Base-by-base conservation (phyloP, 2,888 invertebrate genomes). In the Agriopis aurantiaria region DNA sequence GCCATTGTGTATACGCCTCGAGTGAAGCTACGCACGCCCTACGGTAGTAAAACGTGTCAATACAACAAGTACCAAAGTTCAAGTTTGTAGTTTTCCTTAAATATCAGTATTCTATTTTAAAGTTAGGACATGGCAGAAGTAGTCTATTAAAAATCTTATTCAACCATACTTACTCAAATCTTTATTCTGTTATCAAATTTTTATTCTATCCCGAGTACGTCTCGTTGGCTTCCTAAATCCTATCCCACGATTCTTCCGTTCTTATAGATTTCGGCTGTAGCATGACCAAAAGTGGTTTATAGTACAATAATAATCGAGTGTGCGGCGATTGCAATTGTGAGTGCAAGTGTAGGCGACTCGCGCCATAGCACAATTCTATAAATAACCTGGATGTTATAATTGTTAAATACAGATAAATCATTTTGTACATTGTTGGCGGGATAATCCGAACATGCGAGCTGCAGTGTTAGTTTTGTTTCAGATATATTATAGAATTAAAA, bases 401-500 rank as follows among this genome's bases (percentile, higher is more conserved):
- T 84, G 81, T 84, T 83, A 80, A 76, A 79, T 75, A 80, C 75
- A 77, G 78, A 82, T 82, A 83, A 84, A 82, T 84, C 80, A 82
- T 83, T 76, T 79, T 23, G 60, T 70, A 59, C 52, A 63, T 66
- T 66, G 70, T 66, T 70, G 55, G 66, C 70, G 23, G 23, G 62
- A 65, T 49, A 12, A 17, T 45, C 43, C 8, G 53, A 63, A 70
- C 63, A 70, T 53, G 66, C 63, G 40, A 63, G 59, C 4, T 45
- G 51, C 68, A 49, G 14, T 48, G 51, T 17, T 58, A n/a, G 67
- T 43, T 65, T 57, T 58, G 17, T 63, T 60, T 62, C 17, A 64
- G 23, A 53, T 55, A 62, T 63, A 60, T 61, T 61, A 12, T 48
- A 14, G 11, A 43, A 55, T 3, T 45, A 17, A 23, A 23, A 43